Evolutionary conservation across 1,140 invertebrate species (phyloP).

Genomic region (Anastatus disparis): DNA sequence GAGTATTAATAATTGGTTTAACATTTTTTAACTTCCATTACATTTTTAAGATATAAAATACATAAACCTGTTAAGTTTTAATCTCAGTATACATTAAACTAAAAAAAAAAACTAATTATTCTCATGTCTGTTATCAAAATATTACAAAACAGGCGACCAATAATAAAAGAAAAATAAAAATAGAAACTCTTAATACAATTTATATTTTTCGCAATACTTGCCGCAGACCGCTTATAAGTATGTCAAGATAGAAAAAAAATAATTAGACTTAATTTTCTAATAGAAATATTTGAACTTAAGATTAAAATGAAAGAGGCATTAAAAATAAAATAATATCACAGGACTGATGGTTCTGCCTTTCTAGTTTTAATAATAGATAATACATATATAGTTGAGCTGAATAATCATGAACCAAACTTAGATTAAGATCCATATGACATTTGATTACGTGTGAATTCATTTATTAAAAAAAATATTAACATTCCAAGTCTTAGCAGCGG

Average conservation of each 20-base stretch:
- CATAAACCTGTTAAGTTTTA: no score
- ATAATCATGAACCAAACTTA: constrained; percentile 31
- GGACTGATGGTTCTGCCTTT: constrained; percentile 9
- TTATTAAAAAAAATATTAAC: constrained; percentile 29
- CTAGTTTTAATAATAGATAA: constrained; percentile 8
- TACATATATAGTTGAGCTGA: background rate
- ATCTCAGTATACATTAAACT: no score
- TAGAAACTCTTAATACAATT: no score
- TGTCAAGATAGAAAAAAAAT: constrained; percentile 1
- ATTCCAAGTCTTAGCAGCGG: constrained; percentile 22
- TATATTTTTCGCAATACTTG: constrained; percentile 1
- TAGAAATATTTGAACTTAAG: background rate
- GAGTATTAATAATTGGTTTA: no score
- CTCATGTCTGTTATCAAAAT: constrained; percentile 13
- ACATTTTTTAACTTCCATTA: no score
- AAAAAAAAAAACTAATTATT: no score
- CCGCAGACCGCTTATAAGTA: background rate
- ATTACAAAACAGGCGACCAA: no score
- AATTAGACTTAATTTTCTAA: background rate
- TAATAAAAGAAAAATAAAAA: no score
- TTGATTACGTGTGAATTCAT: constrained; percentile 5
- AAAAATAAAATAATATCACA: constrained; percentile 12
- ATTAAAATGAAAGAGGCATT: constrained; percentile 30
- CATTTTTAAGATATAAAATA: no score
- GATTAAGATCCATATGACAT: constrained; percentile 20